Base-by-base conservation (phyloP, 2,113 vertebrate species). In the Fulmarus glacialis region DNA sequence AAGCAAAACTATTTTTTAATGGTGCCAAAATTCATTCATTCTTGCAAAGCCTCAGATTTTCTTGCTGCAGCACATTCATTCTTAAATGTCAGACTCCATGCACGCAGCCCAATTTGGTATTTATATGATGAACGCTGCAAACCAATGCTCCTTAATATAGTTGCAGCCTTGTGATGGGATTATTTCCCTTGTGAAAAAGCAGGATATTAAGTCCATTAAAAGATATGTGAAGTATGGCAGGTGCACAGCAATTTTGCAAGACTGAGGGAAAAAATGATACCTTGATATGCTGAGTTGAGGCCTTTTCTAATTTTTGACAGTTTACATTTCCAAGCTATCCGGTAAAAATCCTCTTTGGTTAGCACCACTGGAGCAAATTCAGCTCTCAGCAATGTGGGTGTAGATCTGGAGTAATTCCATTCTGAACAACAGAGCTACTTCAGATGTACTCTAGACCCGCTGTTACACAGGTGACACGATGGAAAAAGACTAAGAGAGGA, bases 161-260 rank as follows among this genome's bases (percentile, higher is more conserved):
- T 88, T 91, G 86, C 87, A 96, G 75, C 42, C 85, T 90, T 83
- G 68, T 87, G 90, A 96, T 95, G 43, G 64, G 56, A 97, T 96
- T 92, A 93, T 96, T 96, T 96, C 90, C 82, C 88, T 66, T 79
- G 82, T 90, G 90, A 97, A 94, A 94, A 92, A 78, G 67, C 82
- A 93, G 91, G 95, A 96, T 95, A 96, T 95, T 96, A 94, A 97
- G 93, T 94, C 85, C 92, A 90, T 96, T 96, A 89, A 93, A 93
- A 94, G 87, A 90, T 58, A 93, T 6, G 45, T 79, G 82, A 95
- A 78, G 67, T 94, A 89, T 87, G 90, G 95, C 85, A 96, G 75
- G 64, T 79, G 85, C 73, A 87, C n/a, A 72, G 79, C 38, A 78
- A 59, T 97, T 96, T 75, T 86, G 59, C 74, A 81, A 93, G 87